Conservation (phyloP, 2,113 vertebrate species). For the Rhizomys pruinosus region DNA sequence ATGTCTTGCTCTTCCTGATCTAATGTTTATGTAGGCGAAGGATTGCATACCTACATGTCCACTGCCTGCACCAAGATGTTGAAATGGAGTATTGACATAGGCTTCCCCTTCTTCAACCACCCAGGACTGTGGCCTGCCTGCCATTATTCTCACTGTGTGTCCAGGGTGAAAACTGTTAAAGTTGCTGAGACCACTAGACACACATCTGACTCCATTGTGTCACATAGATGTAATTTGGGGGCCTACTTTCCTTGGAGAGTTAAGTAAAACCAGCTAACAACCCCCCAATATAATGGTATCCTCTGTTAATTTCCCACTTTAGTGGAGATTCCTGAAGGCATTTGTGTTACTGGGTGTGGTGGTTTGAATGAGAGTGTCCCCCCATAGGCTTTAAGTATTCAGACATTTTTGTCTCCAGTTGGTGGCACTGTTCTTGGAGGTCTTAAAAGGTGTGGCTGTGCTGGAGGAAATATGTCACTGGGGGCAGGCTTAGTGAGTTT, state of each 20-base stretch:
- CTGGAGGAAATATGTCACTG: no score
- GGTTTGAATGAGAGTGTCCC: no score
- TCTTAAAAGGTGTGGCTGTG: no score
- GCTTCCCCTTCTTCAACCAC: not conserved
- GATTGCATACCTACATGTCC: not conserved
- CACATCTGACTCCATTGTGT: not conserved
- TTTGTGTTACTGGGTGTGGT: not conserved
- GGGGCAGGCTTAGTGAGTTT: no score
- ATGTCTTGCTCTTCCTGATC: not conserved
- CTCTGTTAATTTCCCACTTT: not conserved
- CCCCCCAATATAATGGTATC: no score
- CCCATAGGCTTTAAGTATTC: no score
- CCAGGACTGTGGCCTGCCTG: not conserved
- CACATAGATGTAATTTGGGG: not conserved
- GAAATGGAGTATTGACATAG: not conserved
- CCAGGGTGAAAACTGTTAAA: not conserved
- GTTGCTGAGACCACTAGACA: not conserved
- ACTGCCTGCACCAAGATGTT: not conserved
- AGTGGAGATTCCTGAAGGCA: not conserved
- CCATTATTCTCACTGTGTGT: not conserved
- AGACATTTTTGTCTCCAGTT: no score
- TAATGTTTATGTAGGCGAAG: not conserved
- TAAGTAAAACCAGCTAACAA: no score
- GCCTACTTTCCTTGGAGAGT: not conserved
- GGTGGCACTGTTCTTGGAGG: no score